Evolutionary conservation across 2,797 vertebrate species (phyloP), one percentile per base, ranked within the genome.

Genomic region (Hafferia zeledoni): DNA sequence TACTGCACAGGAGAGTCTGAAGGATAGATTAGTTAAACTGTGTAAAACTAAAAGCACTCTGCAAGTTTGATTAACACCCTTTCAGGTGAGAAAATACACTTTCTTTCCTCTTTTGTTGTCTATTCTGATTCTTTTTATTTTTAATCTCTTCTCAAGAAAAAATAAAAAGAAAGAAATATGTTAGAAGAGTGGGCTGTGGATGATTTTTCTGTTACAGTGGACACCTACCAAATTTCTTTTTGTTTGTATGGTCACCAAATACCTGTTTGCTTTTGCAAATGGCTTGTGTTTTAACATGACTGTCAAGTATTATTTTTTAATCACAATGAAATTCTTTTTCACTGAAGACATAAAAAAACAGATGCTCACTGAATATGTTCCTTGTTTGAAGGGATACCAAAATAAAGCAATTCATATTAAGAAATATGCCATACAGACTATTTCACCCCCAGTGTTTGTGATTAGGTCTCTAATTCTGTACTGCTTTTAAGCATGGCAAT

Each of bases 401-500:
- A 72, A 78, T 16, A 59, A 77, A 91, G 69, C 33, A 70, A 24
- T 76, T 95, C 65, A 14, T 65, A 87, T 35, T 83, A 76, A 90
- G 68, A 92, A 86, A 83, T 44, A 0, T 77, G 78, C 53, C 18
- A 64, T 44, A 47, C 20, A 79, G 74, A 67, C 47, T 82, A 55
- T 95, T 96, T 95, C 82, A 95, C 71, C 91, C 93, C 92, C 72
- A 31, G 64, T 94, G 71, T 75, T 83, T 97, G 85, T 97, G 95
- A 97, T 96, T 96, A 96, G 91, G 84, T 91, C 91, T 96, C 83
- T 97, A 95, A 97, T 89, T 80, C 82, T 91, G 71, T 91, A 89
- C 96, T 96, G 92, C 91, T 96, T 97, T 96, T 97, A 97, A 96
- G 95, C 23, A 2, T 98, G 93, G 95, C 93, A 96, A 97, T 98